Evolutionary conservation across 1,140 invertebrate genomes (phyloP), one percentile per base, ranked within the genome.

Genomic region (Glomeris maerens): DNA sequence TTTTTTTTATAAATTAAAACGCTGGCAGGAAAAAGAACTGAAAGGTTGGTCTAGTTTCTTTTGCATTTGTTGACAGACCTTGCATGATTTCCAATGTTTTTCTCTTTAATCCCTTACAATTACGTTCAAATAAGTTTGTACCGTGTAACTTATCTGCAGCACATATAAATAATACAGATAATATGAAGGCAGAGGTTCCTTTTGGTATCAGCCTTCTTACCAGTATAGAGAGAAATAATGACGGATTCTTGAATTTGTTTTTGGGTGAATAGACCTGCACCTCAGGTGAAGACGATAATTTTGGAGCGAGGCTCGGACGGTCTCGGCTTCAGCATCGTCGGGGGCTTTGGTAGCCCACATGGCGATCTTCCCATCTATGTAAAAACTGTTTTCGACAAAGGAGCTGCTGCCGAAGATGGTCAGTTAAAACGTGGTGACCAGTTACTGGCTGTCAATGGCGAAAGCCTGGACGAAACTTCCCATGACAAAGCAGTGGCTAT

Each of bases 301-400:
- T 75, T 86, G 56, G 74, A 76, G 36, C 75, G 82, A 50, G 81
- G 81, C 26, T 72, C 77, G 27, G 81, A 82, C 45, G 79, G 80
- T 21, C 73, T 87, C 23, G 83, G 83, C 0, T 85, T 86, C 64
- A 82, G 79, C 28, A 81, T 86, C 29, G 82, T 86, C 0, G 83
- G 83, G n/a, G 83, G 82, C 1, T 74, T 74, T 46, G 79, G 79
- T 57, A 83, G 79, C 38, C 80, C 80, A 3, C 77, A 80, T 55
- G 82, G 81, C 2, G 75, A 82, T 58, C 75, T 85, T 64, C 82
- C 83, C 13, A 83, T 86, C 51, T 85, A 82, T 60, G 79, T 86
- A 13, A 86, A 86, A 62, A 84, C 78, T n/a, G 80, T 86, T 45
- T 85, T 84, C 61, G 75, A 78, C 44, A 76, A 77, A 50, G 82